Percentiles rank a stretch among this genome's conserved stretches.
phyloP scores from a whole-genome alignment of 53 echinoderm and acorn worm species.

The Stichopus horrens region DNA sequence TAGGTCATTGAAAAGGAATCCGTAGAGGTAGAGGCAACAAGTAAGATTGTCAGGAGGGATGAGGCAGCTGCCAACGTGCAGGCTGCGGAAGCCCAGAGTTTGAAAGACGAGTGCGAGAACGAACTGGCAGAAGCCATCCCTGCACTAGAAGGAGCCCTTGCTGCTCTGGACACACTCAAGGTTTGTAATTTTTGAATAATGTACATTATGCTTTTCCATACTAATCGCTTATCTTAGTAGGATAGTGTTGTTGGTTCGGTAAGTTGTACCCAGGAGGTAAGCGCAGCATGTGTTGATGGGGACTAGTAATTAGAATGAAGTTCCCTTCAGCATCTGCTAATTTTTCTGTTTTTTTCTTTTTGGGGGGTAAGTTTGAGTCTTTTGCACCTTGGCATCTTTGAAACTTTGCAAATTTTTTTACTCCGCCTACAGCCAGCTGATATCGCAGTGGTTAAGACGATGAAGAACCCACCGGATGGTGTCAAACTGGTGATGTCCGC shows the following conservation, averaged over 20 bases:
- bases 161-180: constrained; percentile 99
- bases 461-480: constrained; percentile 93
- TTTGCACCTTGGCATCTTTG: neutral
- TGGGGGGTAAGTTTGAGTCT: too few relatives aligned
- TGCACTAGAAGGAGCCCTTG: constrained; percentile 89
- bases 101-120: constrained; percentile 99
- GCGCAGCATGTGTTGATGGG: too few relatives aligned
- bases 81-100: constrained; percentile 89
- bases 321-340: too few relatives aligned
- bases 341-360: too few relatives aligned
- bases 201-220: too few relatives aligned
- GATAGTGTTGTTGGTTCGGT: too few relatives aligned
- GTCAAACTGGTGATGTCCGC: constrained; percentile 95
- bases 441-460: constrained; percentile 95
- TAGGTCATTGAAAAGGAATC: constrained; percentile 97
- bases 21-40: constrained; percentile 89
- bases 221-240: too few relatives aligned
- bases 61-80: constrained; percentile 92
- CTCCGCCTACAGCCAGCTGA: constrained; percentile 75
- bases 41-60: constrained; percentile 82
- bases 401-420: neutral
- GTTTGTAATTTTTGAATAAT: constrained; percentile 35
- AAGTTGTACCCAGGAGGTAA: too few relatives aligned
- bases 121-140: constrained; percentile 99
- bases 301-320: too few relatives aligned